These are phyloP conservation scores for Babyrousa celebensis DNA, from an alignment of 2,797 vertebrate genomes.

Conservation along the genomic window DNA sequence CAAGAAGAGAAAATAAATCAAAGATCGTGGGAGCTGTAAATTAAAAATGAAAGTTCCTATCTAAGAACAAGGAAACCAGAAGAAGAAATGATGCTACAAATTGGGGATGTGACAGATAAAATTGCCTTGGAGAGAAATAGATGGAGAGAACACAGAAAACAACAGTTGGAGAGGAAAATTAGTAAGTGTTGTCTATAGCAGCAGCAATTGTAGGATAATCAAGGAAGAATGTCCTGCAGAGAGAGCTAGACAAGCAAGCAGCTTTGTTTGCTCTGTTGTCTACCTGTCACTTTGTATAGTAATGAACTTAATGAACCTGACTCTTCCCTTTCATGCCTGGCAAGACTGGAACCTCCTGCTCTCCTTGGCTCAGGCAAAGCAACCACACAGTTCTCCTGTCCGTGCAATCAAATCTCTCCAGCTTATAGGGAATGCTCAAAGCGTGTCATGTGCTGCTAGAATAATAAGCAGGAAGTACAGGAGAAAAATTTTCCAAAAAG, in stretches of 20 bases:
- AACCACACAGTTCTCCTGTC: conserved; percentile 55
- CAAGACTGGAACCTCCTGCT: conserved; percentile 41
- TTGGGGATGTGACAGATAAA: conserved; percentile 25
- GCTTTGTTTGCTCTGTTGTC: conserved; percentile 70
- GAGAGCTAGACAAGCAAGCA: conserved; percentile 27
- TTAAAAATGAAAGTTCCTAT: conserved; percentile 48
- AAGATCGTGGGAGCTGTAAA: neutral
- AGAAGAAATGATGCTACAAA: conserved; percentile 58
- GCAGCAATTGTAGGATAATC: conserved; percentile 63
- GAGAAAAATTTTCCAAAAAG: neutral
- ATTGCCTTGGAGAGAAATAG: conserved; percentile 55
- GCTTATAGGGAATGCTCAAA: conserved; percentile 61
- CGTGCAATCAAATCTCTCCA: conserved; percentile 53
- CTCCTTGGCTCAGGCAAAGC: conserved; percentile 20
- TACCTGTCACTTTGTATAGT: conserved; percentile 75
- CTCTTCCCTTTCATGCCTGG: conserved; percentile 61
- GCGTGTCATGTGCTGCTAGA: neutral
- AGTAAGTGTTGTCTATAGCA: conserved; percentile 8
- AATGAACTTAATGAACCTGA: conserved; percentile 82
- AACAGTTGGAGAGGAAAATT: conserved; percentile 67
- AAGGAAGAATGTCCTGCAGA: conserved; percentile 48
- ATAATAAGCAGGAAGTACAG: conserved; percentile 32
- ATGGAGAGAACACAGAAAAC: conserved; percentile 53
- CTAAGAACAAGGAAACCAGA: neutral
- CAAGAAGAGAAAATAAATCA: conserved; percentile 39